phyloP scores from a whole-genome alignment of 2,888 invertebrate genomes.

The Dryobota labecula region DNA sequence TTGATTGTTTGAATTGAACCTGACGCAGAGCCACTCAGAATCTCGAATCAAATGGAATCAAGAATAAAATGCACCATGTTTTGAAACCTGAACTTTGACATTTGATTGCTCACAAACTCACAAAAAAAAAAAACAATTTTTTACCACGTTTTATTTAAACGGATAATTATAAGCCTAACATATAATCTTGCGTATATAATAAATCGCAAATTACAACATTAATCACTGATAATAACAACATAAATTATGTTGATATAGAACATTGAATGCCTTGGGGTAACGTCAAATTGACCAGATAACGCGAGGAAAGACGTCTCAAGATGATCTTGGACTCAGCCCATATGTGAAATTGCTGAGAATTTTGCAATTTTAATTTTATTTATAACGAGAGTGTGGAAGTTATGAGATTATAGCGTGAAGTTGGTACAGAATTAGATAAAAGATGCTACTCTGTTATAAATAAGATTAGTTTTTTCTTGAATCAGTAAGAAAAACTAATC shows the following conservation, averaged over 20 bases:
- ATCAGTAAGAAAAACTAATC: neutral
- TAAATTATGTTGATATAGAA: constrained; percentile 88
- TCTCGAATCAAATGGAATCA: constrained; percentile 17
- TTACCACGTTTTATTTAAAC: constrained; percentile 48
- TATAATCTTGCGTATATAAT: constrained; percentile 68
- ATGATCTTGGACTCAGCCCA: constrained; percentile 86
- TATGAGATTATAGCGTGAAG: constrained; percentile 61
- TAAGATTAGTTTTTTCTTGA: neutral
- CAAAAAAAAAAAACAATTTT: constrained; percentile 42
- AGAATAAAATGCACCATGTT: constrained; percentile 12
- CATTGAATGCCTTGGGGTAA: constrained; percentile 80
- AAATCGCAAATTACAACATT: constrained; percentile 84
- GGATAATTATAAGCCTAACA: constrained; percentile 59
- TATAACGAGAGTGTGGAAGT: constrained; percentile 80
- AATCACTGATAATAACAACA: constrained; percentile 86
- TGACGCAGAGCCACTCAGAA: constrained; percentile 5
- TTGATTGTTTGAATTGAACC: constrained; percentile 23
- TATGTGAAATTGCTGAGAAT: constrained; percentile 90
- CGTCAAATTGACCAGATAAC: constrained; percentile 87
- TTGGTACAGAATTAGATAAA: neutral
- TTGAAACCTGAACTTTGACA: constrained; percentile 40
- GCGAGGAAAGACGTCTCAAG: constrained; percentile 76
- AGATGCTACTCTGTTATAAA: no score
- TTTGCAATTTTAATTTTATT: constrained; percentile 91
- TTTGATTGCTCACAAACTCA: constrained; percentile 33